Evolutionary conservation across 2,113 vertebrate genomes (phyloP).

Genomic region (Bathybates hornii): DNA sequence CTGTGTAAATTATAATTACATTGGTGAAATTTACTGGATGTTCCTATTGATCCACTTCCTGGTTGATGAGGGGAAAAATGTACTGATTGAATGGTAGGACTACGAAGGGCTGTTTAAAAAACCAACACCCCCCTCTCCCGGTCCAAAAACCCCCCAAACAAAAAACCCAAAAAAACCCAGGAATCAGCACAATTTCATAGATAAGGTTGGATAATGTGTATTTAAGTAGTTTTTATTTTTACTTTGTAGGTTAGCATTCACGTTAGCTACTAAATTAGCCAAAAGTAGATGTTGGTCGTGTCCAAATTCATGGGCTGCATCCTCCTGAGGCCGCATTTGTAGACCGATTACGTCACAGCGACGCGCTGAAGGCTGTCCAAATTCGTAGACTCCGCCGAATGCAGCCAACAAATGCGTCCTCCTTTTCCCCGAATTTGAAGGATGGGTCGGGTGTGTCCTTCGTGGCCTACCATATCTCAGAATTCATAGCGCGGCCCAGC

Average conservation of each 20-base stretch:
- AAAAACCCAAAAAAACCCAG: neutral
- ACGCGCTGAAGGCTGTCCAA: too few relatives aligned
- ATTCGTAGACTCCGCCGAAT: too few relatives aligned
- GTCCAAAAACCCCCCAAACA: neutral
- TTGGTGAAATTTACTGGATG: neutral
- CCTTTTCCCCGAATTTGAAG: too few relatives aligned
- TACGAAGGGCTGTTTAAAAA: neutral
- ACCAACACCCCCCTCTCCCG: neutral
- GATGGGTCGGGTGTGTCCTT: too few relatives aligned
- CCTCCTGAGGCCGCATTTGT: too few relatives aligned
- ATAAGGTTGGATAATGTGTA: neutral
- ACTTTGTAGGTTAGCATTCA: neutral
- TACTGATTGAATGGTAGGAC: neutral
- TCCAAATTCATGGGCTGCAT: too few relatives aligned
- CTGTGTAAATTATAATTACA: neutral
- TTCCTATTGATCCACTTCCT: neutral
- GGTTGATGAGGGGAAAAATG: neutral
- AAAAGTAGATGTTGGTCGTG: neutral
- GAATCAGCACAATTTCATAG: neutral
- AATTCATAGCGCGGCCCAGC: too few relatives aligned
- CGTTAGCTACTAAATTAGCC: neutral
- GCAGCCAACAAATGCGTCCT: too few relatives aligned
- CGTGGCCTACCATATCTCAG: too few relatives aligned
- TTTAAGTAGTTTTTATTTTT: neutral
- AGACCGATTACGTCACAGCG: too few relatives aligned